These are phyloP conservation scores for Leucophenga montana DNA, from an alignment of 2,888 invertebrate species.

Conservation along the genomic window DNA sequence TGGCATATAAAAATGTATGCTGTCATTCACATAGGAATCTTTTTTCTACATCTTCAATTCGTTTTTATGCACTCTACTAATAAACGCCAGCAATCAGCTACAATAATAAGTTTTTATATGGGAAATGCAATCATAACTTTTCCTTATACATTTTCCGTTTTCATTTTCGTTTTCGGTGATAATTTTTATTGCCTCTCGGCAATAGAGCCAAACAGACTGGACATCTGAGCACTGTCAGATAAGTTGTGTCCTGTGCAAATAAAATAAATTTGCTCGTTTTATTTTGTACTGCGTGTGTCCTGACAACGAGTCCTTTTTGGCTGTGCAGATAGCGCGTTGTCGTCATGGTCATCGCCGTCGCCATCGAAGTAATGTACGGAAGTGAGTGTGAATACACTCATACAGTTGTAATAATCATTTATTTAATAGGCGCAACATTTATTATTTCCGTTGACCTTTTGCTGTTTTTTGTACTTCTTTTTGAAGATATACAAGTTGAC, in stretches of 20 bases:
- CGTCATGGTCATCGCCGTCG: not conserved
- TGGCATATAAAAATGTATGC: not conserved
- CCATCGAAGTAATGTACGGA: constrained; percentile 1
- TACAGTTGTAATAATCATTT: constrained; percentile 66
- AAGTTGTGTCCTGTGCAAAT: constrained; percentile 52
- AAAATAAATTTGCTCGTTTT: constrained; percentile 62
- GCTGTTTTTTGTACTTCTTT: not conserved
- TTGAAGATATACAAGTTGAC: not conserved
- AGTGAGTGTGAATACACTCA: constrained; percentile 8
- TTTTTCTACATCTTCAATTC: not conserved
- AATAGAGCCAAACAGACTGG: constrained; percentile 8
- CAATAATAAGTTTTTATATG: constrained; percentile 56
- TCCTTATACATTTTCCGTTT: constrained; percentile 25
- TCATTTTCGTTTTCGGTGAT: constrained; percentile 45
- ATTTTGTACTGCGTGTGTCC: constrained; percentile 48
- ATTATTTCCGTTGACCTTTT: constrained; percentile 68
- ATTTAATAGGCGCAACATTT: constrained; percentile 67
- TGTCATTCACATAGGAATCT: not conserved
- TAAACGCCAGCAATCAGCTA: constrained; percentile 62
- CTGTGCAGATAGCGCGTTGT: too few relatives aligned
- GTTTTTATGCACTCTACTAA: constrained; percentile 32
- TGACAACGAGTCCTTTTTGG: constrained; percentile 6
- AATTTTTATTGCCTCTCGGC: constrained; percentile 58
- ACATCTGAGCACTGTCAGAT: constrained; percentile 38
- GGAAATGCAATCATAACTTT: constrained; percentile 56